phyloP scores from a whole-genome alignment of 1,140 invertebrate species.

The Drosophila asahinai region DNA sequence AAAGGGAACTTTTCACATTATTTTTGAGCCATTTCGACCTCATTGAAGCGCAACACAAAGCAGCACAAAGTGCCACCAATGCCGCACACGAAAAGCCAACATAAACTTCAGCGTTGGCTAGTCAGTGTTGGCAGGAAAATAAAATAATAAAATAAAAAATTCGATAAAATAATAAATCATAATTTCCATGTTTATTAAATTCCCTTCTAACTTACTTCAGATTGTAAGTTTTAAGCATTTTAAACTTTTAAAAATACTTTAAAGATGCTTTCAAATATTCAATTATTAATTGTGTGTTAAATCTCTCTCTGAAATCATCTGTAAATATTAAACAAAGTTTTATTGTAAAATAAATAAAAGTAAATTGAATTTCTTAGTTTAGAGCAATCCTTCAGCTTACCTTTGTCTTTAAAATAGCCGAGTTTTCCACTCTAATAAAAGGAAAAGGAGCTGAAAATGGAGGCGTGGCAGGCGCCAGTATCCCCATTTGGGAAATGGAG shows the following conservation, averaged over 20 bases:
- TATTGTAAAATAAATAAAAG: no score
- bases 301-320: no score
- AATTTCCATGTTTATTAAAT: no score
- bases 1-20: conserved; percentile 82
- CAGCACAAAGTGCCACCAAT: conserved; percentile 77
- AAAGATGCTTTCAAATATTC: no score
- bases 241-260: no score
- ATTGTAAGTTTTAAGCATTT: no score
- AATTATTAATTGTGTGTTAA: no score
- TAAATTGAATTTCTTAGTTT: neutral
- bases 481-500: conserved; percentile 57
- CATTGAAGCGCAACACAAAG: conserved; percentile 83
- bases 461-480: conserved; percentile 52
- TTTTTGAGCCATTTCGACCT: conserved; percentile 84
- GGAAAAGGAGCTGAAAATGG: neutral
- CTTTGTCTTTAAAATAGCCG: neutral
- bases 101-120: conserved; percentile 50
- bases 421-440: neutral
- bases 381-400: no score
- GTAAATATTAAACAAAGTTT: no score
- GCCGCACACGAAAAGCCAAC: conserved; percentile 58
- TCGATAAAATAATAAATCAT: no score
- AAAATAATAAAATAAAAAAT: no score
- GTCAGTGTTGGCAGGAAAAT: conserved; percentile 13
- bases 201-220: no score